Evolutionary conservation across 2,113 vertebrate genomes (phyloP), one percentile per base, ranked within the genome.

Genomic region (Coreoperca whiteheadi): DNA sequence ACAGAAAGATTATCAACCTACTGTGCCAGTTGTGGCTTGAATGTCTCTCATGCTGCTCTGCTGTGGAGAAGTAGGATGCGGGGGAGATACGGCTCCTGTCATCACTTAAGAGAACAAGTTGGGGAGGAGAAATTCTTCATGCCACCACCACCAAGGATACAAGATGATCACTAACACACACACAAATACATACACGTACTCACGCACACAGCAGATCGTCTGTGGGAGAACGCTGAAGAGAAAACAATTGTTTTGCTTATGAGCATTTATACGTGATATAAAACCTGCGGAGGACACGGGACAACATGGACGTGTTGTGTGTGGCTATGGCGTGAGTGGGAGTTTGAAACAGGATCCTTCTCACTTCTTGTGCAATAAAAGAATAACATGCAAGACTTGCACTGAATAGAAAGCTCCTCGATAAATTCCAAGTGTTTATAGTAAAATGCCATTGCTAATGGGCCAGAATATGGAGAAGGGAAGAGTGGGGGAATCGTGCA

Each of bases 351-450:
- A 18, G 51, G 89, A 92, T 89, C 87, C 86, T 54, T 86, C 81
- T 89, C 90, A 85, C 85, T 90, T 94, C 73, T 82, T 50, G 32
- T 82, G 76, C 90, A 84, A 91, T 94, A 90, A 89, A 93, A 94
- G 86, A 90, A 91, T 83, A 82, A 60, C 88, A 92, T 84, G 92
- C 89, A 90, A 90, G 84, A 86, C 84, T 94, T 89, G 84, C 78
- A 79, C 14, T 94, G 93, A 94, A 93, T 88, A 75, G 83, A 87
- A 77, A 73, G 79, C 88, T 90, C 77, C 87, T 78, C 70, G 79
- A 93, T 92, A 88, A 89, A 90, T 89, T n/a, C 88, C 74, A 67
- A 80, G 79, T 95, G 87, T 94, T 94, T 91, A 92, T 77, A 86
- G 86, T 85, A 54, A 82, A 81, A 75, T 84, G 80, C 70, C 91